phyloP scores from a whole-genome alignment of 2,888 invertebrate genomes.

The Apamea anceps region DNA sequence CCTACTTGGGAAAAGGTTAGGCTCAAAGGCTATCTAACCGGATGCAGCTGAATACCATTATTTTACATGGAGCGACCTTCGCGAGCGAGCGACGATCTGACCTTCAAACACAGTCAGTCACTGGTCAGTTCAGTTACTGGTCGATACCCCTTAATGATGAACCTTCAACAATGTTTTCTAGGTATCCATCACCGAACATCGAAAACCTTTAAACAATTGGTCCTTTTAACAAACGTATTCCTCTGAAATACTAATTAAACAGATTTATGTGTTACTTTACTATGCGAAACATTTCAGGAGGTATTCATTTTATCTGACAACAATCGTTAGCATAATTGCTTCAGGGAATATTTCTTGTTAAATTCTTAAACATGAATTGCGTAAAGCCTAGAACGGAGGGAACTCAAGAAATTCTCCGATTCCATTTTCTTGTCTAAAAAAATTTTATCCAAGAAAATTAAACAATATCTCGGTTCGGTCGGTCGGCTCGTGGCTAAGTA shows the following conservation, averaged over 20 bases:
- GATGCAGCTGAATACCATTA: background rate
- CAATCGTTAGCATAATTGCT: constrained; percentile 48
- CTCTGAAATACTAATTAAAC: background rate
- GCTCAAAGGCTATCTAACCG: too few relatives aligned
- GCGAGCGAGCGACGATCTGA: too few relatives aligned
- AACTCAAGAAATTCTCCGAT: constrained; percentile 25
- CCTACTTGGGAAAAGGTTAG: too few relatives aligned
- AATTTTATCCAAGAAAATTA: background rate
- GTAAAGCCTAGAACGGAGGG: constrained; percentile 16
- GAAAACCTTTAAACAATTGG: background rate
- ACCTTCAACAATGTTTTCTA: background rate
- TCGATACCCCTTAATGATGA: background rate
- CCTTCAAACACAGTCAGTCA: too few relatives aligned
- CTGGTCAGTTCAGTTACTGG: background rate
- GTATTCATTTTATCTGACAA: constrained; percentile 38
- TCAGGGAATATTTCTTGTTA: constrained; percentile 29
- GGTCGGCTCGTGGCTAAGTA: background rate
- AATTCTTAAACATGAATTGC: constrained; percentile 42
- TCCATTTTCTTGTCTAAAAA: background rate
- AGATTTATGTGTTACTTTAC: constrained; percentile 14
- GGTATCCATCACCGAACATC: too few relatives aligned
- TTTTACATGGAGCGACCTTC: background rate
- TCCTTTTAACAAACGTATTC: background rate
- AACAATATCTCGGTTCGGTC: background rate
- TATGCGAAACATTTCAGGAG: constrained; percentile 11